phyloP scores from a whole-genome alignment of 2,888 invertebrate species.

The Leptinotarsa rubiginosa region DNA sequence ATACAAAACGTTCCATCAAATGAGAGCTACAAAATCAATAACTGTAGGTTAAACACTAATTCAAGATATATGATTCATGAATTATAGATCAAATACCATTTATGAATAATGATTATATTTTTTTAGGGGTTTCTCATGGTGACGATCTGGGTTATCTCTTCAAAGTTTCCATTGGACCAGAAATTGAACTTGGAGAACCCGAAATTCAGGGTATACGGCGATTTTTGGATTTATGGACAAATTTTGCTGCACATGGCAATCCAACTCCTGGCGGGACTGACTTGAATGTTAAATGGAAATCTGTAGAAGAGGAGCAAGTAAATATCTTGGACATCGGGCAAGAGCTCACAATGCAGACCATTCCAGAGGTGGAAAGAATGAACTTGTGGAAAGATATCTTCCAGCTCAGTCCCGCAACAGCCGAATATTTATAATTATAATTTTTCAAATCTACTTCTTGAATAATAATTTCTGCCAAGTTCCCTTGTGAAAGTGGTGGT shows the following conservation, averaged over 20 bases:
- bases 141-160: slow-evolving; percentile 45
- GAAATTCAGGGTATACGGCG: slow-evolving; percentile 44
- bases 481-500: no score
- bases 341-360: slow-evolving; percentile 44
- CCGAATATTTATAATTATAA: neutral
- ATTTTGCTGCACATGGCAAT: slow-evolving; percentile 54
- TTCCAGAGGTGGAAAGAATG: slow-evolving; percentile 54
- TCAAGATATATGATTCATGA: no score
- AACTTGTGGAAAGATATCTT: slow-evolving; percentile 52
- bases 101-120: no score
- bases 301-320: slow-evolving; percentile 44
- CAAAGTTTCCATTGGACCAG: neutral
- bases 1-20: no score
- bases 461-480: no score
- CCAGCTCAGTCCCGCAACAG: slow-evolving; percentile 1
- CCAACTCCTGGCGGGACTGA: slow-evolving; percentile 46
- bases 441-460: neutral
- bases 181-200: neutral
- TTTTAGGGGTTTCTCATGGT: slow-evolving; percentile 36
- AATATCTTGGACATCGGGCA: slow-evolving; percentile 56
- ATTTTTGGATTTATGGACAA: slow-evolving; percentile 55
- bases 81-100: no score
- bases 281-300: slow-evolving; percentile 51
- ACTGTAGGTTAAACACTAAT: no score
- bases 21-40: no score